Base-by-base conservation (phyloP, 2,888 invertebrate genomes). In the Petrolisthes manimaculis region DNA sequence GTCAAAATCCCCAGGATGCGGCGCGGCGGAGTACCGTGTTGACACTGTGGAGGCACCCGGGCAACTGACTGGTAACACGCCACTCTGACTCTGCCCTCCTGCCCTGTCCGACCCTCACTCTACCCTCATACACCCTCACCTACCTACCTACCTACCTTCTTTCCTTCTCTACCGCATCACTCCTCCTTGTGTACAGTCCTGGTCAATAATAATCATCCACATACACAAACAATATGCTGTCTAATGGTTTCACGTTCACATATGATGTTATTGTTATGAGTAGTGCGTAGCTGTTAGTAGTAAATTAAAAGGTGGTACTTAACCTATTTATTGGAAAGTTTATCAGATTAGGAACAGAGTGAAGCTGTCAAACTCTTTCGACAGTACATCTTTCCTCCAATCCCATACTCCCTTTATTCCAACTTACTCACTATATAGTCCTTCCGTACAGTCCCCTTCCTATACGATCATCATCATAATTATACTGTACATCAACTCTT, bases 1-100 rank as follows among this genome's bases (percentile, higher is more conserved):
- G 87, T 87, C 83, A 79, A 87, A 87, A 87, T 87, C 87, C 78
- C 87, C 75, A 55, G 55, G 18, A 79, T 55, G 67, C 37, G 56
- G 55, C 69, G 61, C 51, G 79, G 37, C 69, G 54, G 55, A 24
- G 61, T 80, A 71, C 74, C 80, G 80, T 79, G 78, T 79, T 51
- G 53, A n/a, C 86, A 81, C 86, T 74, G 55, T n/a, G 79, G 54
- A 75, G 61, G 81, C 86, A 86, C 74, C 67, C 86, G 71, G 81
- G 81, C 81, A 75, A 86, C 86, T 86, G 81, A 86, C 56, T 67
- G 79, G n/a, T 55, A 12, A 74, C 5, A 51, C 80, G 80, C 53
- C 51, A 0, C 5, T 8, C 69, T 37, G n/a, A n/a, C n/a, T 53
- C 14, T 67, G 3, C 61, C 24, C 84, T 5, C 56, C 37, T 37